Conservation (phyloP, 1,140 invertebrate species). For the Vollenhovia emeryi region DNA sequence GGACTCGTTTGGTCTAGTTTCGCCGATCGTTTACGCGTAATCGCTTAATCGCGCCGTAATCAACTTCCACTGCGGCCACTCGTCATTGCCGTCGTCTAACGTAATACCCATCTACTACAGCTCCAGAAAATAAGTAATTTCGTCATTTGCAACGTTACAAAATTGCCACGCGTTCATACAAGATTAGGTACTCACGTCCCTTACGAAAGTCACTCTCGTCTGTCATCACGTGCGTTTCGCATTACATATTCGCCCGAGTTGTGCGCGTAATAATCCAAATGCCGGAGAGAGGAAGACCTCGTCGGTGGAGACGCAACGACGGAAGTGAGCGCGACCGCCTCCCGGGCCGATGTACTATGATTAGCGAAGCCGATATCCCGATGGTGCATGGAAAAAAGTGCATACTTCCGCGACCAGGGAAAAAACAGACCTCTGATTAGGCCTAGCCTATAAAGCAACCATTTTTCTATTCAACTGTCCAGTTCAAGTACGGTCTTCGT, state of each 20-base stretch:
- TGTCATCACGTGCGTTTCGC: constrained; percentile 71
- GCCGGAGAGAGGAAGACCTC: constrained; percentile 38
- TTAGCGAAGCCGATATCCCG: constrained; percentile 69
- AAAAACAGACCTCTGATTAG: constrained; percentile 59
- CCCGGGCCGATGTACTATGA: constrained; percentile 46
- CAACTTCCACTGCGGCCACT: not conserved
- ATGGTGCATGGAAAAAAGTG: constrained; percentile 76
- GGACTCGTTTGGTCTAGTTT: constrained; percentile 30
- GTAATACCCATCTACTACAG: not conserved
- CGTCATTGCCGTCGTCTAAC: not conserved
- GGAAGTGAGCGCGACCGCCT: constrained; percentile 64
- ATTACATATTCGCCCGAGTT: constrained; percentile 41
- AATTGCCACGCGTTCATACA: not conserved
- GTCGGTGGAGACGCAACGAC: constrained; percentile 58
- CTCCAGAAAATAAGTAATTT: constrained; percentile 23
- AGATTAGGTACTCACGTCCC: not conserved
- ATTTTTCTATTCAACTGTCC: constrained; percentile 36
- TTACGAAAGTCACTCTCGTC: constrained; percentile 61
- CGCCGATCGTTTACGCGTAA: not conserved
- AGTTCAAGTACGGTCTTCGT: constrained; percentile 60
- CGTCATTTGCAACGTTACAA: constrained; percentile 31
- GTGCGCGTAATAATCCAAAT: constrained; percentile 38
- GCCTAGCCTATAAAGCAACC: constrained; percentile 63
- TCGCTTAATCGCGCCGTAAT: constrained; percentile 18
- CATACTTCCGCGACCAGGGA: constrained; percentile 68